Evolutionary conservation across 2,888 invertebrate species (phyloP).

Genomic region (Eremobia ochroleuca): DNA sequence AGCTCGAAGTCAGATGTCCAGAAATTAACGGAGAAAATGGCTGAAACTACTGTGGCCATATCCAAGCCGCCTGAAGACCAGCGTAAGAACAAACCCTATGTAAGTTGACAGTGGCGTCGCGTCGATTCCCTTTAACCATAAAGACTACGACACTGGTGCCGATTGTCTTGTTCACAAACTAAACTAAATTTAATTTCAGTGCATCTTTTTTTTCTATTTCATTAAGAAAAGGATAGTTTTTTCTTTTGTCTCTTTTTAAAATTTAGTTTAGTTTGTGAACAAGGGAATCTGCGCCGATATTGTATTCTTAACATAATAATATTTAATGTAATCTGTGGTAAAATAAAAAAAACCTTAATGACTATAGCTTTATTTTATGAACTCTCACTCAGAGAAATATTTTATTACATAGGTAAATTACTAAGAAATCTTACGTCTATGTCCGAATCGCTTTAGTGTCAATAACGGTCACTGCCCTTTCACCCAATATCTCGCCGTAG

Average conservation of each 20-base stretch:
- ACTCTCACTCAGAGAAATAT: neutral
- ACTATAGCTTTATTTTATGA: neutral
- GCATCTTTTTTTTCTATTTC: too few relatives aligned
- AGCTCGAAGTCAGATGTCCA: constrained; percentile 72
- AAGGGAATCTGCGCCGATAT: too few relatives aligned
- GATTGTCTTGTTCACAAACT: too few relatives aligned
- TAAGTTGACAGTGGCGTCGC: constrained; percentile 79
- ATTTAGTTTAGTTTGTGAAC: too few relatives aligned
- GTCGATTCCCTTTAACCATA: too few relatives aligned
- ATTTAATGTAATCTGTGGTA: neutral
- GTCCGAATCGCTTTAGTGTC: neutral
- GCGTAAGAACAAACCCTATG: constrained; percentile 79
- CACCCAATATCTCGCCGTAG: neutral
- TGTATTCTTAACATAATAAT: neutral
- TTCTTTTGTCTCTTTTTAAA: too few relatives aligned
- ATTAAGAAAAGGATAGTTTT: too few relatives aligned
- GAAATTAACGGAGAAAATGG: constrained; percentile 78
- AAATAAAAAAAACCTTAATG: neutral
- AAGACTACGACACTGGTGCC: too few relatives aligned
- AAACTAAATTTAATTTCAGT: too few relatives aligned
- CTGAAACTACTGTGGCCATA: constrained; percentile 74
- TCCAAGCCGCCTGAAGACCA: constrained; percentile 64
- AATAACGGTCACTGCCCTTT: neutral
- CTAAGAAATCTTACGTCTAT: neutral
- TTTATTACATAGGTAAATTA: neutral